Evolutionary conservation across 2,797 vertebrate genomes (phyloP).

Genomic region (Gobio occitaniae): DNA sequence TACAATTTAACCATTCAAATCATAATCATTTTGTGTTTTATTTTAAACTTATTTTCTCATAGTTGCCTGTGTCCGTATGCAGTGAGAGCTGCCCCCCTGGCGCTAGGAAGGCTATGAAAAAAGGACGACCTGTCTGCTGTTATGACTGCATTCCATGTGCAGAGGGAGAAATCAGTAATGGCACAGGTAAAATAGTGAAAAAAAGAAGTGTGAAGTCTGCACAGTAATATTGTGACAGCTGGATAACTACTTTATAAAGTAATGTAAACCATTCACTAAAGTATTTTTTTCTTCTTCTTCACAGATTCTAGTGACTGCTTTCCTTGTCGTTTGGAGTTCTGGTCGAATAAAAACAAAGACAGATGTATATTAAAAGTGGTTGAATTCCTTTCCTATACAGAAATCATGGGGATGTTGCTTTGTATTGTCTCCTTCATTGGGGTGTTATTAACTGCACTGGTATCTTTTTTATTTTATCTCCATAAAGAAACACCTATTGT

Average conservation of each 20-base stretch:
- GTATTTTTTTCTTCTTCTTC: neutral
- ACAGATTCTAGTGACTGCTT: slow-evolving; percentile 53
- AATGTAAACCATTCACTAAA: too few species aligned
- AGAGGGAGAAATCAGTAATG: slow-evolving; percentile 68
- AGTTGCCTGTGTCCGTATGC: slow-evolving; percentile 73
- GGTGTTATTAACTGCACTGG: slow-evolving; percentile 31
- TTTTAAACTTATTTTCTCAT: neutral
- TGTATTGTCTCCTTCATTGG: slow-evolving; percentile 48
- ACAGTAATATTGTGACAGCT: too few species aligned
- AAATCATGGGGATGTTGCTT: slow-evolving; percentile 54
- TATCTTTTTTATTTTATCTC: slow-evolving; percentile 40
- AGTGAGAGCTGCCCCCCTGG: slow-evolving; percentile 70
- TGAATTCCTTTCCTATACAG: slow-evolving; percentile 50
- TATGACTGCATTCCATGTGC: slow-evolving; percentile 70
- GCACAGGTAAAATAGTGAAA: slow-evolving; percentile 65
- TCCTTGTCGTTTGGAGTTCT: slow-evolving; percentile 39
- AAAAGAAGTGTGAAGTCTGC: too few species aligned
- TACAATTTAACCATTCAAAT: too few species aligned
- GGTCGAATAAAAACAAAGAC: slow-evolving; percentile 53
- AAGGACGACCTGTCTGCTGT: slow-evolving; percentile 74
- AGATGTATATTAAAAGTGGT: slow-evolving; percentile 50
- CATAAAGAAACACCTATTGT: slow-evolving; percentile 36
- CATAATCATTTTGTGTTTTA: neutral
- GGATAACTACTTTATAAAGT: too few species aligned
- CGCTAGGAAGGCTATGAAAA: slow-evolving; percentile 71